Percentiles rank a stretch among this genome's conserved stretches.
These are phyloP conservation scores for Leucophenga montana DNA, from an alignment of 2,888 invertebrate genomes.

Conservation along the genomic window DNA sequence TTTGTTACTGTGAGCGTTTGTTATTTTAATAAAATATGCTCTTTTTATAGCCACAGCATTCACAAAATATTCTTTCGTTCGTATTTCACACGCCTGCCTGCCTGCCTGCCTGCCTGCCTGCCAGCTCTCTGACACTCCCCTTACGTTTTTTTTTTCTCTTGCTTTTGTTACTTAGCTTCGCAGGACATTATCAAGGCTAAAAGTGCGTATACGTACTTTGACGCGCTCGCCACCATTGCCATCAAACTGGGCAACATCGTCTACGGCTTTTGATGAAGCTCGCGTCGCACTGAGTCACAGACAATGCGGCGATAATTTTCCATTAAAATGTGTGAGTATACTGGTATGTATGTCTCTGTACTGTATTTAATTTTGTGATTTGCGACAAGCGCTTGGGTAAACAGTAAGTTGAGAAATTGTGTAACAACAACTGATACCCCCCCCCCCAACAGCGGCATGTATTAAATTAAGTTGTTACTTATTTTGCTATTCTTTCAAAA, in stretches of 20 bases:
- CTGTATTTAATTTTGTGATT: background rate
- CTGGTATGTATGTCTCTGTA: background rate
- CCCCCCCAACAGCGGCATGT: background rate
- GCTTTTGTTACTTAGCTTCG: conserved; percentile 31
- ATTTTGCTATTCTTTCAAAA: too few species aligned
- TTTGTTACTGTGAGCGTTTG: conserved; percentile 38
- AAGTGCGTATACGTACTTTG: conserved; percentile 56
- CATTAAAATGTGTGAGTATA: conserved; percentile 22
- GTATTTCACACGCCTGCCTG: background rate
- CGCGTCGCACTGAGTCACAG: background rate
- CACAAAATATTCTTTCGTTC: background rate
- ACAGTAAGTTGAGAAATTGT: background rate
- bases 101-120: too few species aligned
- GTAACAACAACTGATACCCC: background rate
- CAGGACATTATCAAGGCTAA: conserved; percentile 56
- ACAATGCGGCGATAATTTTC: conserved; percentile 36
- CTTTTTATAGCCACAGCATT: conserved; percentile 10
- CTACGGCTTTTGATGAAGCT: conserved; percentile 4
- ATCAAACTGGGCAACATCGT: background rate
- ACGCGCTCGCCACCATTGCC: conserved; percentile 38
- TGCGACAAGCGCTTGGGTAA: conserved; percentile 1
- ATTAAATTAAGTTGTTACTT: too few species aligned
- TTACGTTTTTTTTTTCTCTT: conserved; percentile 20
- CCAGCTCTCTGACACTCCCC: background rate
- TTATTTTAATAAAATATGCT: conserved; percentile 32